These are phyloP conservation scores for Cherax quadricarinatus DNA, from an alignment of 1,140 invertebrate genomes.

Conservation along the genomic window DNA sequence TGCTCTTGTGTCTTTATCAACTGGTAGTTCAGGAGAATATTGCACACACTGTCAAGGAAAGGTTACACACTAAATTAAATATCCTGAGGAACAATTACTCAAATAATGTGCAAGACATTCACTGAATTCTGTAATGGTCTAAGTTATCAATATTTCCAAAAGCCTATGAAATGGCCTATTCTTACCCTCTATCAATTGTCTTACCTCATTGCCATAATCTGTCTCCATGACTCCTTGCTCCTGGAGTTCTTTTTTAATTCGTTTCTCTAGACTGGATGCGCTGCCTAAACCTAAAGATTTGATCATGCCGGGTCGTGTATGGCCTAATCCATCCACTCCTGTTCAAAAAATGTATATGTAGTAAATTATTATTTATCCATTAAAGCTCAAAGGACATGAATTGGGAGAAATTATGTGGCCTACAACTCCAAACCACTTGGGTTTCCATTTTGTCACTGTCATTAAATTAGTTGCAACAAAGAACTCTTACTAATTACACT, in stretches of 20 bases:
- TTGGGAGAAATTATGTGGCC: no score
- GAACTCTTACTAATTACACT: no score
- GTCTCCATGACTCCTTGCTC: slow-evolving; percentile 89
- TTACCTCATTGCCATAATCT: slow-evolving; percentile 79
- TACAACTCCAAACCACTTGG: neutral
- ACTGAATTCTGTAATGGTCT: no score
- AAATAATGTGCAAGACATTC: no score
- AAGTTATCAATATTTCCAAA: no score
- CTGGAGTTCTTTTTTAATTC: slow-evolving; percentile 90
- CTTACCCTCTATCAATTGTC: neutral
- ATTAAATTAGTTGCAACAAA: no score
- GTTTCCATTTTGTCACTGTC: neutral
- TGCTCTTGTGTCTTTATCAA: no score
- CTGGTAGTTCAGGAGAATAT: no score
- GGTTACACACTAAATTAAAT: no score
- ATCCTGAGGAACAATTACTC: no score
- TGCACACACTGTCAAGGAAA: no score
- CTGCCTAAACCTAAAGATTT: slow-evolving; percentile 63
- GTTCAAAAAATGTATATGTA: neutral
- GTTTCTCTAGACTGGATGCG: slow-evolving; percentile 82
- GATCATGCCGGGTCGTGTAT: slow-evolving; percentile 66
- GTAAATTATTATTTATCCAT: slow-evolving; percentile 33
- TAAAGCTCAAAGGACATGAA: neutral
- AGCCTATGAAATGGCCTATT: no score
- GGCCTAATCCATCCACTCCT: slow-evolving; percentile 79